These are phyloP conservation scores for Chrysomela aeneicollis DNA, from an alignment of 2,888 invertebrate species.

Conservation along the genomic window DNA sequence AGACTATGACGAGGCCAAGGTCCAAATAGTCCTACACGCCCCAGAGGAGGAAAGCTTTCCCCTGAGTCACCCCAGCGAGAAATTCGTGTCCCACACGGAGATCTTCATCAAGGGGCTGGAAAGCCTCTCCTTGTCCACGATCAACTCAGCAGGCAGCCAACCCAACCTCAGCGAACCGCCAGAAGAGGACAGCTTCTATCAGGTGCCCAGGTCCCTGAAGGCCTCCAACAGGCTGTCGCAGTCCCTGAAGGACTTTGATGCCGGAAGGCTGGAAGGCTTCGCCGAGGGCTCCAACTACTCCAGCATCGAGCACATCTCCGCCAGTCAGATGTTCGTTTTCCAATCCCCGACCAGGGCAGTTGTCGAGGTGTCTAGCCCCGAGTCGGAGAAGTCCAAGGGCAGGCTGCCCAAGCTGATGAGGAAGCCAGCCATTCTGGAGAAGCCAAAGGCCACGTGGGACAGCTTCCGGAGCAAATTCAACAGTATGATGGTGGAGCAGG, in stretches of 20 bases:
- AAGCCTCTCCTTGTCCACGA: slow-evolving; percentile 38
- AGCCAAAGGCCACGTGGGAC: slow-evolving; percentile 55
- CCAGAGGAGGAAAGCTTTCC: slow-evolving; percentile 11
- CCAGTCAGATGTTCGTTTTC: slow-evolving; percentile 48
- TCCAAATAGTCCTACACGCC: slow-evolving; percentile 47
- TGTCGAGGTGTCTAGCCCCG: slow-evolving; percentile 49
- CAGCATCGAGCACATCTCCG: slow-evolving; percentile 59
- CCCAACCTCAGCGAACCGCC: slow-evolving; percentile 50
- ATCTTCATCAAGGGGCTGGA: slow-evolving; percentile 41
- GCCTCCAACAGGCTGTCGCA: slow-evolving; percentile 53
- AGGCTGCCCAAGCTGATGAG: slow-evolving; percentile 51
- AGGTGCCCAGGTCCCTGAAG: slow-evolving; percentile 55
- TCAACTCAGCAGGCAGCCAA: slow-evolving; percentile 57
- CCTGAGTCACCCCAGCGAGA: slow-evolving; percentile 40
- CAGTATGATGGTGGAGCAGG: slow-evolving; percentile 56
- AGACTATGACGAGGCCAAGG: slow-evolving; percentile 34
- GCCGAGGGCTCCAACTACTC: slow-evolving; percentile 47
- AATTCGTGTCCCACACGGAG: slow-evolving; percentile 45
- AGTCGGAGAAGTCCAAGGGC: slow-evolving; percentile 47
- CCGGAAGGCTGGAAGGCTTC: slow-evolving; percentile 44
- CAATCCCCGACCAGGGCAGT: slow-evolving; percentile 8
- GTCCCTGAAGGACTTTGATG: slow-evolving; percentile 57
- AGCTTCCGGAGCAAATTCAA: slow-evolving; percentile 56
- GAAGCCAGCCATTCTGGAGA: slow-evolving; percentile 48
- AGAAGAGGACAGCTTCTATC: slow-evolving; percentile 54